Evolutionary conservation across 2,113 vertebrate genomes (phyloP).

Genomic region (Leucoraja erinaceus): DNA sequence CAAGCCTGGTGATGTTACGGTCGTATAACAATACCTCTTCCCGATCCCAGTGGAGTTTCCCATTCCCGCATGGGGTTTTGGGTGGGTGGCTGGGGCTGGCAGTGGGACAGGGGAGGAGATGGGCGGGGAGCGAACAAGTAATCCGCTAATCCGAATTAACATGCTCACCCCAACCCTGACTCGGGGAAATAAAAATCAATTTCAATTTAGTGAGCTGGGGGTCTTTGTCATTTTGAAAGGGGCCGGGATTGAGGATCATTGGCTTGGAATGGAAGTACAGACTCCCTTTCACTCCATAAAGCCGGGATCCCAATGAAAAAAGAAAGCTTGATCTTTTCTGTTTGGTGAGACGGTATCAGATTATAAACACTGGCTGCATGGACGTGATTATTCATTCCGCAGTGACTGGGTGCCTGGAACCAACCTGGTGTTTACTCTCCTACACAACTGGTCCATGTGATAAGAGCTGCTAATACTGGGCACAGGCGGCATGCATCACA

Average conservation of each 20-base stretch:
- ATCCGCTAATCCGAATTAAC: background rate
- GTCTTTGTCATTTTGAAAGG: background rate
- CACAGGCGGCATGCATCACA: background rate
- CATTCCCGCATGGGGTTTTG: background rate
- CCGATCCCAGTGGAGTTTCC: background rate
- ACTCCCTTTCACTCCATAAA: background rate
- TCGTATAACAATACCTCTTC: background rate
- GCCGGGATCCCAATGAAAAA: background rate
- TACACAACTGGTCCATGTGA: slow-evolving; percentile 16
- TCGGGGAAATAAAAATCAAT: background rate
- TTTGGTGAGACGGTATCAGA: background rate
- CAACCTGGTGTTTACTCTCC: background rate
- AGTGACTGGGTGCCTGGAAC: background rate
- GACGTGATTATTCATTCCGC: background rate
- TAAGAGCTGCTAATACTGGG: background rate
- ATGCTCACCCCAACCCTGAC: background rate
- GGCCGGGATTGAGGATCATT: background rate
- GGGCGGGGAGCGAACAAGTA: background rate
- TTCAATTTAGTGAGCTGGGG: background rate
- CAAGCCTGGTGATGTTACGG: background rate
- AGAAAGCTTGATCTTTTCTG: background rate
- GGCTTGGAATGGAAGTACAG: no score
- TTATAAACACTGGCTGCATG: background rate
- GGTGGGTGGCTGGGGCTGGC: background rate
- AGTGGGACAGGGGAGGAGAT: background rate